These are phyloP conservation scores for Polydrusus pterygomalis DNA, from an alignment of 2,888 invertebrate species.

Conservation along the genomic window DNA sequence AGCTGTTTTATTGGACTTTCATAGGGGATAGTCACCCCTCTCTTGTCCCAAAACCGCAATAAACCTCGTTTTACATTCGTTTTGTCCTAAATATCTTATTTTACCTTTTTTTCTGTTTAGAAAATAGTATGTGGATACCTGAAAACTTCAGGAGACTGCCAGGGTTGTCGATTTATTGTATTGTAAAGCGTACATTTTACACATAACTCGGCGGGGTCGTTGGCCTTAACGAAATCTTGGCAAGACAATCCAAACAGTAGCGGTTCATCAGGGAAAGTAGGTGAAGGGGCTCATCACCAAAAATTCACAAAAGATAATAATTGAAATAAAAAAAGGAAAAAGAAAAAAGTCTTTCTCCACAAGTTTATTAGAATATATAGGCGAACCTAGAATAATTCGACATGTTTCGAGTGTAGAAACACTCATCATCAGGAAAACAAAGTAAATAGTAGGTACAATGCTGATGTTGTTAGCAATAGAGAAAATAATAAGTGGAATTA, in stretches of 20 bases:
- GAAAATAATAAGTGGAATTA: no score
- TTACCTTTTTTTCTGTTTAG: neutral
- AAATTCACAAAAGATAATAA: no score
- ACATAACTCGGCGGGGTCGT: conserved; percentile 28
- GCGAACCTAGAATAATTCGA: no score
- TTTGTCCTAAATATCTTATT: conserved; percentile 10
- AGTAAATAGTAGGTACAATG: no score
- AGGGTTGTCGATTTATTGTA: conserved; percentile 1
- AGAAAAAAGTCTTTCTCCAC: no score
- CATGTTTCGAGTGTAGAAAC: no score
- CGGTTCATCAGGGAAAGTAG: no score
- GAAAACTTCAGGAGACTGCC: neutral
- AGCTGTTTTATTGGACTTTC: conserved; percentile 27
- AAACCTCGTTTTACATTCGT: conserved; percentile 25
- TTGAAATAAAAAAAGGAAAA: no score
- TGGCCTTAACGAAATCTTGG: conserved; percentile 26
- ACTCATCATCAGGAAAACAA: no score
- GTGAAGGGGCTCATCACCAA: no score
- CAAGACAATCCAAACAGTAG: conserved; percentile 25
- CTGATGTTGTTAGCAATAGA: no score
- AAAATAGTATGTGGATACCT: neutral
- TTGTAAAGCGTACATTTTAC: neutral
- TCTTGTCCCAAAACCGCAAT: conserved; percentile 27
- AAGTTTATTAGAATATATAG: no score
- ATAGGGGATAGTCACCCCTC: conserved; percentile 29